Base-by-base conservation (phyloP, 2,888 invertebrate species). In the Aphrophora alni region DNA sequence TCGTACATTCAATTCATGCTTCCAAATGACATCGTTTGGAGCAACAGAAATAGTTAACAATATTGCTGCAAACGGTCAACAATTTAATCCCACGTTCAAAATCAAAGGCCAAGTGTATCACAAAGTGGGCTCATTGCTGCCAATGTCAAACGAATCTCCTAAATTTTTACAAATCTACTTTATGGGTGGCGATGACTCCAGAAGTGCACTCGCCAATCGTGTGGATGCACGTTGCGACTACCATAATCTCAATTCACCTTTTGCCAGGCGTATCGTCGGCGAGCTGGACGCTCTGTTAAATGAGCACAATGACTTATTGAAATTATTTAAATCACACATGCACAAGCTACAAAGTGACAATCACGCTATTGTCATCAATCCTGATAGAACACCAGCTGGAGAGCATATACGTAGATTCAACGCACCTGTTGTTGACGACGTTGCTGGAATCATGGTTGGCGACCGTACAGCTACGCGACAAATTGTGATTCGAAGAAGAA, bases 311-410 rank as follows among this genome's bases (percentile, higher is more conserved):
- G 77, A 83, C 77, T 86, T 86, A 82, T 78, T 87, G 77, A 51
- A 75, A 81, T 75, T 84, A 44, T 86, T 86, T 38, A 86, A 84
- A 83, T 85, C 59, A 28, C 83, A 84, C 10, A 26, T 86, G n/a
- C 83, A 85, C 10, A 51, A 3, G 33, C 86, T 87, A 86, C 86
- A 85, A 85, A 81, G 59, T 84, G 85, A 86, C 85, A 82, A 85
- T 81, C 78, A 85, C 80, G 82, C 83, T 83, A 78, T 85, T 81
- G 84, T 86, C 7, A 86, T 86, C 80, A 83, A 80, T 84, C 86
- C 86, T n/a, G 85, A 87, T 44, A 44, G 14, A 14, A 44, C 75
- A 82, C 87, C 87, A 74, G 79, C 83, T 26, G 87, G 87, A 80
- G 71, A 83, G 83, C 86, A 87, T 81, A 83, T 77, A 82, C 77